phyloP scores from a whole-genome alignment of 2,113 vertebrate species.

The Acanthisitta chloris region DNA sequence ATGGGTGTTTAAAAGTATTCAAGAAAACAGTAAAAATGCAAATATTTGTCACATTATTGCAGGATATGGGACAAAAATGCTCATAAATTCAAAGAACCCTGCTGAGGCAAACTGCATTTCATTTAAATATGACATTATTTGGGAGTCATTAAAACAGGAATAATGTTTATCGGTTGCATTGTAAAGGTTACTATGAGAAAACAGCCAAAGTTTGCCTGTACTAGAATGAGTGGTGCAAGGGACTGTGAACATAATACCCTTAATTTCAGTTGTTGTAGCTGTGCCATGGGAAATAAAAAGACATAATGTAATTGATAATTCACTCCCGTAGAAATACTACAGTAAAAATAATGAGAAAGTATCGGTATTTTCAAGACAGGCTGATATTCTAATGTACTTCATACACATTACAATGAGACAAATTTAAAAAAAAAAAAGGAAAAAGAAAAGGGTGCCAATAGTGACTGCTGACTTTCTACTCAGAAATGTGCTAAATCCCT shows the following conservation, averaged over 20 bases:
- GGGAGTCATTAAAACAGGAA: slow-evolving; percentile 67
- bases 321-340: not conserved
- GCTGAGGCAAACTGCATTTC: slow-evolving; percentile 55
- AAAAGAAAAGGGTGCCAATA: not conserved
- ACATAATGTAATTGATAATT: not conserved
- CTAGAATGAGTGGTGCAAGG: not conserved
- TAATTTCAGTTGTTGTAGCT: not conserved
- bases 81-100: slow-evolving; percentile 61
- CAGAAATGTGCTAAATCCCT: not conserved
- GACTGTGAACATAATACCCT: not conserved
- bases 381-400: not conserved
- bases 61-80: slow-evolving; percentile 67
- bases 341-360: not conserved
- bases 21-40: slow-evolving; percentile 77
- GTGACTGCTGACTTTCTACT: not conserved
- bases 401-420: not conserved
- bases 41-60: slow-evolving; percentile 75
- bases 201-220: slow-evolving; percentile 11
- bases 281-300: not conserved
- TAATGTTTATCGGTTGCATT: slow-evolving; percentile 39
- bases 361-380: not conserved
- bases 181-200: slow-evolving; percentile 51
- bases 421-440: not conserved
- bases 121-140: slow-evolving; percentile 63
- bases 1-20: slow-evolving; percentile 74